Evolutionary conservation across 2,797 vertebrate genomes (phyloP).

Genomic region (Salmo trutta): DNA sequence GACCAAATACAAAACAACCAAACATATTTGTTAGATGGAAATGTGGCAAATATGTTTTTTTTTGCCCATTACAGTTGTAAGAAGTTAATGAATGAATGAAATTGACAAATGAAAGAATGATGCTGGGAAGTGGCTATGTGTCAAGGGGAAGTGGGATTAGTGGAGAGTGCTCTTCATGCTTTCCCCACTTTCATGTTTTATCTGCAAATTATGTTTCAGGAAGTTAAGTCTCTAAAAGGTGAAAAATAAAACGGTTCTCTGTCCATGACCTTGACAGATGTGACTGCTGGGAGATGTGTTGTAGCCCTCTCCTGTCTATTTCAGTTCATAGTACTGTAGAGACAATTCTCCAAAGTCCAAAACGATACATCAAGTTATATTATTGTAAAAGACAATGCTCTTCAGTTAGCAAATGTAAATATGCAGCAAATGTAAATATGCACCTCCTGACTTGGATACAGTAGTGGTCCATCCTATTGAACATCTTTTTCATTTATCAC

Average conservation of each 20-base stretch:
- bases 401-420: background rate
- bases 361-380: too few species aligned
- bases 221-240: constrained; percentile 44
- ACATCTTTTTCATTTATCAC: constrained; percentile 42
- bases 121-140: constrained; percentile 32
- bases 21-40: background rate
- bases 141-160: constrained; percentile 68
- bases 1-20: constrained; percentile 8
- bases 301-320: background rate
- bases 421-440: background rate
- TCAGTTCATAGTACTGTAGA: background rate
- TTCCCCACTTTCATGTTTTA: constrained; percentile 50
- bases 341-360: too few species aligned
- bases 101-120: constrained; percentile 14
- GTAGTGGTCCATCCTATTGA: constrained; percentile 28
- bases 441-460: background rate
- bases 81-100: background rate
- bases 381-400: background rate
- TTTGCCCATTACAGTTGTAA: background rate
- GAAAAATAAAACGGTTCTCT: constrained; percentile 7
- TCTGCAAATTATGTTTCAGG: constrained; percentile 59
- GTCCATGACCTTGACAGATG: constrained; percentile 2
- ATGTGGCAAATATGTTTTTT: constrained; percentile 2
- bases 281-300: background rate
- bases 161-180: constrained; percentile 43